phyloP scores from a whole-genome alignment of 2,797 vertebrate species.

The Anabas testudineus region DNA sequence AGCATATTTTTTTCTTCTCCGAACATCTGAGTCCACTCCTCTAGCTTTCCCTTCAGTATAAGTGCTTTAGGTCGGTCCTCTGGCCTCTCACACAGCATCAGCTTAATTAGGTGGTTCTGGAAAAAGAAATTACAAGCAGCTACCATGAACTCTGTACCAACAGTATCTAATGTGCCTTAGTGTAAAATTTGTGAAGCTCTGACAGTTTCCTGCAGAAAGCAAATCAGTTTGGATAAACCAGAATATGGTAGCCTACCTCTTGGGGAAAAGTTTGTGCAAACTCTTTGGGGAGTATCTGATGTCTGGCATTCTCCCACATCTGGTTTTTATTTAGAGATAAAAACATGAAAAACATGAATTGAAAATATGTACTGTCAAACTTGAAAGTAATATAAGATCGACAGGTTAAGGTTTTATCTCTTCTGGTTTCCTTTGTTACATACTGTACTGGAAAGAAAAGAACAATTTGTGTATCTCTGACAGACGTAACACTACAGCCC shows the following conservation, averaged over 20 bases:
- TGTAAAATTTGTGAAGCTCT: background rate
- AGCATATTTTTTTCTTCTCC: fast-evolving
- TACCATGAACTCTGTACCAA: background rate
- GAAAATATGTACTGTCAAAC: too few species aligned
- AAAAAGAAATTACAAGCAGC: background rate
- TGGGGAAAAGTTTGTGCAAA: slow-evolving; percentile 53
- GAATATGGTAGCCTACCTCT: slow-evolving; percentile 67
- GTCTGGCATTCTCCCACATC: slow-evolving; percentile 45
- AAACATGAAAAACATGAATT: too few species aligned
- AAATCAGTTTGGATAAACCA: background rate
- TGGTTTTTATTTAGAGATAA: too few species aligned
- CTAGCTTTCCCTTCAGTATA: slow-evolving; percentile 42
- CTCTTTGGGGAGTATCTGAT: slow-evolving; percentile 36
- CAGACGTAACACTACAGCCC: too few species aligned
- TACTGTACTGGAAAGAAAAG: too few species aligned
- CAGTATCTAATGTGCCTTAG: background rate
- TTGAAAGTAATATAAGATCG: background rate
- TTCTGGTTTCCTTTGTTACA: too few species aligned
- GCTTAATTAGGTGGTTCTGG: slow-evolving; percentile 67
- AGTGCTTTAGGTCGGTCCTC: slow-evolving; percentile 69
- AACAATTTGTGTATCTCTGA: too few species aligned
- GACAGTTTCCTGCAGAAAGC: background rate
- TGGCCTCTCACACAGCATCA: slow-evolving; percentile 69
- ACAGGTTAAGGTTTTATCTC: too few species aligned
- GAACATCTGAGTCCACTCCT: too few species aligned